Conservation (phyloP, 2,797 vertebrate species). For the Myotis pilosus region DNA sequence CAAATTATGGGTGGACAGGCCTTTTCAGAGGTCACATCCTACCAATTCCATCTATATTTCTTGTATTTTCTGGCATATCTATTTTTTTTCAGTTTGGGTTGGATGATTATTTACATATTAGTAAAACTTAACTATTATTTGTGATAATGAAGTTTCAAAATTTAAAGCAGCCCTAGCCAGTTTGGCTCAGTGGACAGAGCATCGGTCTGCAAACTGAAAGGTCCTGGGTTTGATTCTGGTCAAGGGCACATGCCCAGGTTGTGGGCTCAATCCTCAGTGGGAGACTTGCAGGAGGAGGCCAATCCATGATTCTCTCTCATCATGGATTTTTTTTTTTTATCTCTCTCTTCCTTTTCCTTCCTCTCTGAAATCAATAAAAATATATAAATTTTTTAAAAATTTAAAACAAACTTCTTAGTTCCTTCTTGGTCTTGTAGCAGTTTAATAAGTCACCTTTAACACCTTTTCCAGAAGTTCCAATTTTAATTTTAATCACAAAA, state of each 20-base stretch:
- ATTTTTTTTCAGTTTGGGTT: neutral
- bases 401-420: conserved; percentile 64
- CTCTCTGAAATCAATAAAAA: too few species aligned
- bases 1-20: neutral
- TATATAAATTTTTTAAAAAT: neutral
- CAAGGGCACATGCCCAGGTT: too few species aligned
- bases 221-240: too few species aligned
- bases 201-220: too few species aligned
- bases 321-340: too few species aligned
- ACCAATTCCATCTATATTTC: neutral
- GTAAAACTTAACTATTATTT: neutral
- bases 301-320: too few species aligned
- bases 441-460: conserved; percentile 54
- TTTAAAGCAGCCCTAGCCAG: too few species aligned
- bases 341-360: too few species aligned
- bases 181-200: too few species aligned
- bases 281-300: too few species aligned
- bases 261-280: too few species aligned
- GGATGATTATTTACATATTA: conserved; percentile 41
- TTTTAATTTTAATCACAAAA: conserved; percentile 78
- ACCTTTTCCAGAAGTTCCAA: conserved; percentile 27
- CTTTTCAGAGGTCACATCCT: neutral
- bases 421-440: conserved; percentile 52
- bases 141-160: conserved; percentile 25
- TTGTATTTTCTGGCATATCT: neutral